Evolutionary conservation across 2,113 vertebrate species (phyloP), one percentile per base, ranked within the genome.

Genomic region (Sinocyclocheilus rhinocerous): DNA sequence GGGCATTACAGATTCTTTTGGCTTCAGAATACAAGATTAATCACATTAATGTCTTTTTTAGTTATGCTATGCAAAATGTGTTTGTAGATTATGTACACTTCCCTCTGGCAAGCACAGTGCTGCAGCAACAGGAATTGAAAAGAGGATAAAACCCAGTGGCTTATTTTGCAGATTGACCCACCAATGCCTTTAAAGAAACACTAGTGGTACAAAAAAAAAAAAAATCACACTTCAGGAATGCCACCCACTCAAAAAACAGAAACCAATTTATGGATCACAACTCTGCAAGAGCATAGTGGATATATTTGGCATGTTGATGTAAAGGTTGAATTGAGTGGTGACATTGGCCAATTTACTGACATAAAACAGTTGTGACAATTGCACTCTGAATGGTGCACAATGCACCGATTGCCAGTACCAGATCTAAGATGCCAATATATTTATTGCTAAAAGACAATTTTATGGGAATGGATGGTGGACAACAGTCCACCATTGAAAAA

Each of bases 11-110:
- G 29, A 80, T 29, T 52, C 20, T 33, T 18, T 45, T 84, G 57
- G 84, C 45, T 77, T 61, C 78, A n/a, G 59, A 87, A 85, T 36
- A 18, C 57, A 84, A 48, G 52, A 85, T 84, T 57, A 90, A 85
- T 86, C 50, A 57, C 80, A 55, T 85, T 88, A 52, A 87, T 88
- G 55, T 61, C 39, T 29, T 73, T 85, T 83, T 76, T 72, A 63
- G 22, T 70, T 50, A 42, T 13, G 39, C 63, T 76, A 67, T 57
- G 77, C 45, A 76, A 85, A 72, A 45, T 81, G 39, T 75, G 20
- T 57, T 61, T 75, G 20, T 45, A 78, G 20, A 72, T 67, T 67
- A 33, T 67, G 12, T 84, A 26, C 36, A 78, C 22, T 79, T 24
- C 16, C 63, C 22, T 52, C 84, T 78, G 48, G 65, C 39, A 73